Percentiles rank a stretch among this genome's conserved stretches.
Conservation (phyloP, 2,797 vertebrate genomes). For the Australoheros facetus region DNA sequence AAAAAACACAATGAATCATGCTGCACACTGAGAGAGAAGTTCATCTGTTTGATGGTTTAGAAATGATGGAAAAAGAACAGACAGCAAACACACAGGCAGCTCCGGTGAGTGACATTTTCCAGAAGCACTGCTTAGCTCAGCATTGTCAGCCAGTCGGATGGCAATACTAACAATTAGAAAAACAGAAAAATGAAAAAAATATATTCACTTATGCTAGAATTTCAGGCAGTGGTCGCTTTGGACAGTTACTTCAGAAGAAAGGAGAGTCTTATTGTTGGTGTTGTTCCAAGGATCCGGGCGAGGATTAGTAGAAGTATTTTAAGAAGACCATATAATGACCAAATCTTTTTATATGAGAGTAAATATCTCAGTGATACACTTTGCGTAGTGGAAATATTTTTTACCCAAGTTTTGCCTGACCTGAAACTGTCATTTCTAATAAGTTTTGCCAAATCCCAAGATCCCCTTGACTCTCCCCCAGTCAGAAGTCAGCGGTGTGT, state of each 20-base stretch:
- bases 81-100: neutral
- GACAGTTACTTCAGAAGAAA: conserved; percentile 12
- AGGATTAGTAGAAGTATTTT: neutral
- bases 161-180: conserved; percentile 9
- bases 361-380: conserved; percentile 16
- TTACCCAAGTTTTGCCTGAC: conserved; percentile 10
- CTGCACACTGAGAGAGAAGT: conserved; percentile 10
- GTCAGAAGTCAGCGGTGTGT: conserved; percentile 8
- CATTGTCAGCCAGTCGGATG: neutral
- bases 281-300: conserved; percentile 6
- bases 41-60: conserved; percentile 29
- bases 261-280: neutral
- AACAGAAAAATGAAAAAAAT: neutral
- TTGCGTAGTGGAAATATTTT: neutral
- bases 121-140: neutral
- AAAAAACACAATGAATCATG: conserved; percentile 48
- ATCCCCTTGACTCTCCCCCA: conserved; percentile 5
- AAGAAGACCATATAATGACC: neutral
- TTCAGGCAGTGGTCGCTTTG: neutral
- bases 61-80: conserved; percentile 31
- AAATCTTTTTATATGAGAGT: conserved; percentile 8
- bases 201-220: neutral
- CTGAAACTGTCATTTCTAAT: conserved; percentile 42
- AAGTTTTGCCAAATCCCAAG: conserved; percentile 28
- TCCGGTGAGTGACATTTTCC: neutral